phyloP scores from a whole-genome alignment of 2,113 vertebrate genomes.

The Balaeniceps rex region DNA sequence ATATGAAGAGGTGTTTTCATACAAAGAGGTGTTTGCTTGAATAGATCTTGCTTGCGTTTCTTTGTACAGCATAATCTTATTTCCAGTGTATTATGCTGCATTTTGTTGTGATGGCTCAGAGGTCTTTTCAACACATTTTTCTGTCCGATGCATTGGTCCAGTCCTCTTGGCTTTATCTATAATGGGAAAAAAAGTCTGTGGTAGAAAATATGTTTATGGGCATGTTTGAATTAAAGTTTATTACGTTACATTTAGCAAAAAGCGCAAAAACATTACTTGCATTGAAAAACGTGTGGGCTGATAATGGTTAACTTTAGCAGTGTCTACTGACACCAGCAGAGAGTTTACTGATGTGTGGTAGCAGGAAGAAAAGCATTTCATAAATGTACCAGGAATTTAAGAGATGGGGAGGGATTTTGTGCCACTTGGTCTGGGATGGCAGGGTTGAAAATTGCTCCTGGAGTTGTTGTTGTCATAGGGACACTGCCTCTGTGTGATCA shows the following conservation, averaged over 20 bases:
- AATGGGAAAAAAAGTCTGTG: neutral
- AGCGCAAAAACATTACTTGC: neutral
- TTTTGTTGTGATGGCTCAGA: neutral
- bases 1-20: neutral
- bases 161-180: constrained; percentile 8
- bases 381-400: neutral
- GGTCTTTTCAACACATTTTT: neutral
- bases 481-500: accelerated
- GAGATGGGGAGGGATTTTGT: neutral
- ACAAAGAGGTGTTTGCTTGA: neutral
- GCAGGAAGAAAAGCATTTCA: neutral
- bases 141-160: neutral
- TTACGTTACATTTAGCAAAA: neutral
- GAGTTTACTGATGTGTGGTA: neutral
- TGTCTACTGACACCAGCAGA: neutral
- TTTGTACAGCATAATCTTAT: neutral
- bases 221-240: neutral
- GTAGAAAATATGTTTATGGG: neutral
- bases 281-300: neutral
- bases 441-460: neutral
- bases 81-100: constrained; percentile 12
- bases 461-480: neutral
- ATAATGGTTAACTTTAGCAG: neutral
- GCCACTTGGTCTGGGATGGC: neutral
- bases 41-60: neutral